Conservation (phyloP, 2,113 vertebrate species). For the Terrapene triunguis region DNA sequence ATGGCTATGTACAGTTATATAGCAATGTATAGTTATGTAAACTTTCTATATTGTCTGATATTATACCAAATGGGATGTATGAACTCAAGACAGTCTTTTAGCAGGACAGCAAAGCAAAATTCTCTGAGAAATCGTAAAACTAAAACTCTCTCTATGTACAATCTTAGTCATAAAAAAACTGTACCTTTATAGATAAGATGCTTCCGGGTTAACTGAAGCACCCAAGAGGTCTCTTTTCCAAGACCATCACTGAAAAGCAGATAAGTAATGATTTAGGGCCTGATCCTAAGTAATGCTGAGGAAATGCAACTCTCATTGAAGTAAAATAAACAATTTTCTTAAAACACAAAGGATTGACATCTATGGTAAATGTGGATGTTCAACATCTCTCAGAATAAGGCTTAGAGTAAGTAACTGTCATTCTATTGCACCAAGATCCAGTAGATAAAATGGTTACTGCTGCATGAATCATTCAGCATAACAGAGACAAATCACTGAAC, state of each 20-base stretch:
- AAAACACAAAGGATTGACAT: background rate
- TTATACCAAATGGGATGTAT: background rate
- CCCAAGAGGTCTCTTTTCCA: background rate
- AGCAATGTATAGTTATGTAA: background rate
- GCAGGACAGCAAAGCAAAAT: background rate
- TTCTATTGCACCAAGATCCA: background rate
- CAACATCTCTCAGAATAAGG: background rate
- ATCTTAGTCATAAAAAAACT: background rate
- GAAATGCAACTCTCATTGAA: background rate
- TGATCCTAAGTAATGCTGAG: background rate
- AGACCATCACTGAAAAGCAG: background rate
- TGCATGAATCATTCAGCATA: background rate
- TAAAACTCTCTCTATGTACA: background rate
- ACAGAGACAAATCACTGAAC: background rate
- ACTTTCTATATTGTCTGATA: background rate
- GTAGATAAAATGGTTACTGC: background rate
- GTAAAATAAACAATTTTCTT: background rate
- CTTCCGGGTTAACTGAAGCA: background rate
- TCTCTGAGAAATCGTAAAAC: background rate
- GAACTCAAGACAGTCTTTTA: background rate
- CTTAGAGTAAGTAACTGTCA: background rate
- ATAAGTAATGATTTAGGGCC: background rate
- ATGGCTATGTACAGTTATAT: background rate
- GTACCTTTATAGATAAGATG: background rate
- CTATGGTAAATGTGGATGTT: background rate